Evolutionary conservation across 2,113 vertebrate species (phyloP).

Genomic region (Pluvianellus socialis): DNA sequence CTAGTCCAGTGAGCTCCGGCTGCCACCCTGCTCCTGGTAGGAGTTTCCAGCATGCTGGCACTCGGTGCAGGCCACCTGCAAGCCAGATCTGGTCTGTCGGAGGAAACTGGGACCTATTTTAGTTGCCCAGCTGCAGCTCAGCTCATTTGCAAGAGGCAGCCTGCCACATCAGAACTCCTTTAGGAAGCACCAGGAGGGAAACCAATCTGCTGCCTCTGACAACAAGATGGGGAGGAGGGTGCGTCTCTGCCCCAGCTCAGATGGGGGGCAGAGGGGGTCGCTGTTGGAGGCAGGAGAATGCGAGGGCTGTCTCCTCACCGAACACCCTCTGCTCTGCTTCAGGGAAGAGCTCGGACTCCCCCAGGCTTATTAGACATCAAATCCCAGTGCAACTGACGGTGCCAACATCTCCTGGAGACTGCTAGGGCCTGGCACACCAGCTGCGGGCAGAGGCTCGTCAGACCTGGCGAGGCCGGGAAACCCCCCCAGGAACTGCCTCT

Average conservation of each 20-base stretch:
- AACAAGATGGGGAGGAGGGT: background rate
- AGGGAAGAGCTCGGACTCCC: background rate
- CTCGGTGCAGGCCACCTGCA: conserved; percentile 31
- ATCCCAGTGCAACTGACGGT: background rate
- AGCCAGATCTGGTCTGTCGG: conserved; percentile 34
- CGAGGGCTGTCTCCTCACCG: background rate
- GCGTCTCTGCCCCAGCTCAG: background rate
- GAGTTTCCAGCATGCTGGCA: conserved; percentile 36
- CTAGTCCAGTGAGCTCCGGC: conserved; percentile 3
- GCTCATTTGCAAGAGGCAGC: conserved; percentile 67
- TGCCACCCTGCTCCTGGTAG: conserved; percentile 28
- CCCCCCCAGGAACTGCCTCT: background rate
- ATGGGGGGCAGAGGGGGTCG: background rate
- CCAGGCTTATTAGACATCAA: background rate
- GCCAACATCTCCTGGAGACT: background rate
- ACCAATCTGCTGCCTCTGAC: conserved; percentile 49
- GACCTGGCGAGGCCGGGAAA: background rate
- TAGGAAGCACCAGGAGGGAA: conserved; percentile 60
- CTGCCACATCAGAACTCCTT: conserved; percentile 54
- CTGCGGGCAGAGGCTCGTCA: background rate
- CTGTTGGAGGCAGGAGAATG: background rate
- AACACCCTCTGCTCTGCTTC: background rate
- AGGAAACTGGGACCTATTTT: conserved; percentile 47
- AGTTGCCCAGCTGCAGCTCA: conserved; percentile 59
- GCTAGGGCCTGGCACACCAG: background rate